Evolutionary conservation across 2,888 invertebrate genomes (phyloP), one percentile per base, ranked within the genome.

Genomic region (Drosophila nigricruria): DNA sequence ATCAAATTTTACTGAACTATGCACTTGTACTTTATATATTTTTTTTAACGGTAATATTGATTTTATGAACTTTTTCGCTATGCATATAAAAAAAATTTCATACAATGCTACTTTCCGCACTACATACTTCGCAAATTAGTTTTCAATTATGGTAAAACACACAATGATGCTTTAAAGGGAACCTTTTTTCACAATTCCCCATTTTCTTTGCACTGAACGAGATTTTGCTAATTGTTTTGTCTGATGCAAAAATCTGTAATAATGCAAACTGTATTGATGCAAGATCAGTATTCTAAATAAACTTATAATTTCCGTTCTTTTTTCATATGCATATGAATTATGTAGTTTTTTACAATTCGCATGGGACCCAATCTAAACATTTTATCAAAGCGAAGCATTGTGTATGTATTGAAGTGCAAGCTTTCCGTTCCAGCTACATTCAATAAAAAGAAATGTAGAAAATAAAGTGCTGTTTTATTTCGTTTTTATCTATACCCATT

Each of bases 381-480:
- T 16, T 30, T 18, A 27, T n/a, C n/a, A 47, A 59, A 58, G 57
- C 43, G 43, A 71, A 43, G 70, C 50, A 50, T 34, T 59, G 54
- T 74, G 42, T 40, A 36, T 54, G 30, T 40, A 40, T 50, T 34
- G 38, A 32, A 32, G 30, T 71, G 54, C 40, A 56, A 69, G 30
- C 25, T 50, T 47, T 60, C 45, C 14, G 18, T 34, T 40, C 47
- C 56, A 66, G 42, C 45, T 43, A 49, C 32, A 56, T 72, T 50
- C 16, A 62, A 59, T 18, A 47, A 47, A 43, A 67, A 67, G 34
- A 50, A 57, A 36, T 53, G 49, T 57, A 69, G 42, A n/a, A 36
- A 70, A 57, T 61, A 30, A 45, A 53, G 42, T 70, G 70, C 70
- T 52, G 32, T 45, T 60, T 60, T 50, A 45, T 52, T 75, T 40